Evolutionary conservation across 2,113 vertebrate genomes (phyloP).

Genomic region (Rattus norvegicus): DNA sequence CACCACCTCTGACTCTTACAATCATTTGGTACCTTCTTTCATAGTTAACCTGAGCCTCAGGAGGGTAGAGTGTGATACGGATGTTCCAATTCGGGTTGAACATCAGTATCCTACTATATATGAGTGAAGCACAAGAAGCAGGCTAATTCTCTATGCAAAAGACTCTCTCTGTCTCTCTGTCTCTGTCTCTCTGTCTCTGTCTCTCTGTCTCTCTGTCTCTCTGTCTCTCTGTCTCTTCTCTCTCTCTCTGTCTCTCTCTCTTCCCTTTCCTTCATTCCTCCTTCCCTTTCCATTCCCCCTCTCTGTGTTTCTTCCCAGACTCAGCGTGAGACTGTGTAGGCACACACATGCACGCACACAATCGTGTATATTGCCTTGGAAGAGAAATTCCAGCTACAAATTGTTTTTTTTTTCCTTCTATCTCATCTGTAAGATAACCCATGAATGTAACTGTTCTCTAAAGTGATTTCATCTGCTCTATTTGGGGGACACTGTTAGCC

Average conservation of each 20-base stretch:
- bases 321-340: not conserved
- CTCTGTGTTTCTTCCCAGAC: not conserved
- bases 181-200: no score
- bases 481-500: slow-evolving; percentile 21
- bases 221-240: no score
- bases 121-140: not conserved
- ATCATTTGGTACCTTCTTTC: not conserved
- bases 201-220: no score
- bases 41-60: not conserved
- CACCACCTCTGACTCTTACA: not conserved
- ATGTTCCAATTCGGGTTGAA: not conserved
- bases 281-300: not conserved
- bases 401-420: not conserved
- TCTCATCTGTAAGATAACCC: slow-evolving; percentile 14
- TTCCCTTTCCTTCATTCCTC: not conserved
- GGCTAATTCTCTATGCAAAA: not conserved
- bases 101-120: not conserved
- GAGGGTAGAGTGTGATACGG: not conserved
- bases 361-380: not conserved
- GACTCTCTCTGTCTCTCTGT: no score
- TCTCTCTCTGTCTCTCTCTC: fast-evolving
- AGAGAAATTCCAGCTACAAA: not conserved
- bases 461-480: slow-evolving; percentile 53
- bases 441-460: slow-evolving; percentile 43
- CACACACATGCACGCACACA: no score